Conservation (phyloP, 2,113 vertebrate species). For the Turdus rufiventris region DNA sequence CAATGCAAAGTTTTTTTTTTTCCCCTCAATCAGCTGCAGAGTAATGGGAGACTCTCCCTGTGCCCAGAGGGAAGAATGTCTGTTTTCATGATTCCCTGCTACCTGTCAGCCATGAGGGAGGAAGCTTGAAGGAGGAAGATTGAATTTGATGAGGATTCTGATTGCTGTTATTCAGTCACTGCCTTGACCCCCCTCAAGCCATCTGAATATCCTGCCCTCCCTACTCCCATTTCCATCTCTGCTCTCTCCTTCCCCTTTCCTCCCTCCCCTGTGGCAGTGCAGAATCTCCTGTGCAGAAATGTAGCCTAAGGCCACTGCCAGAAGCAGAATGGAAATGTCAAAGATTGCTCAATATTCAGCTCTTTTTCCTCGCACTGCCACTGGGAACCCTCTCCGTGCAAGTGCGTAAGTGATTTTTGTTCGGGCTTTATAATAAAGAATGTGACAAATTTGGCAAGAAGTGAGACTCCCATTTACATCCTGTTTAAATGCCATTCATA, state of each 20-base stretch:
- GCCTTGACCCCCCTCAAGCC: neutral
- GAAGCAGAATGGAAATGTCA: constrained; percentile 23
- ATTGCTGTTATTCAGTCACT: neutral
- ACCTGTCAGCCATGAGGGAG: neutral
- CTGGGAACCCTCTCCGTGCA: neutral
- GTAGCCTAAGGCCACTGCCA: neutral
- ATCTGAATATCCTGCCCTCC: neutral
- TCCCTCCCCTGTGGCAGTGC: neutral
- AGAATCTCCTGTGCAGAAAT: neutral
- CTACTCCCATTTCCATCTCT: neutral
- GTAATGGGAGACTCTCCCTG: neutral
- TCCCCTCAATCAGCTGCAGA: neutral
- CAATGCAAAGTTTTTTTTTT: neutral
- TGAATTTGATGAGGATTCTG: neutral
- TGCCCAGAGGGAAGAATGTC: neutral
- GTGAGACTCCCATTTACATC: neutral
- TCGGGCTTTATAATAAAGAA: neutral
- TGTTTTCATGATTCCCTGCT: neutral
- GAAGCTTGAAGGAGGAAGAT: neutral
- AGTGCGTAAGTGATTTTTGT: neutral
- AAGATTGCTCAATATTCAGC: neutral
- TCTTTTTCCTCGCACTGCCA: constrained; percentile 29
- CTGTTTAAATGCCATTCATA: neutral
- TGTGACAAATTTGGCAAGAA: constrained; percentile 33
- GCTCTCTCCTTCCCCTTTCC: neutral